Percentiles rank a stretch among this genome's conserved stretches.
Conservation (phyloP, 2,113 vertebrate genomes). For the Lanius ludovicianus region DNA sequence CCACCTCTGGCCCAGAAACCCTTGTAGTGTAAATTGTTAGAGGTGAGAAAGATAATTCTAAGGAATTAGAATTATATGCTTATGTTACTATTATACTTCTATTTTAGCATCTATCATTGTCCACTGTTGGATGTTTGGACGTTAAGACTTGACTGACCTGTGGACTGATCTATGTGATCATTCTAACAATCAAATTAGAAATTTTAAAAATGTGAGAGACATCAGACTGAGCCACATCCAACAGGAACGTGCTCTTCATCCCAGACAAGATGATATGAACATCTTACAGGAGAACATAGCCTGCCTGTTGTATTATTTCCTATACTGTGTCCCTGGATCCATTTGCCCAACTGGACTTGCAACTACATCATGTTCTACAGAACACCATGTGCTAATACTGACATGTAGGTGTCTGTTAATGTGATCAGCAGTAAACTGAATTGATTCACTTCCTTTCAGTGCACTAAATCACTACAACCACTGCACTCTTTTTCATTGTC, state of each 20-base stretch:
- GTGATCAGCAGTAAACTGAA: neutral
- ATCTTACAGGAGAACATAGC: neutral
- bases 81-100: neutral
- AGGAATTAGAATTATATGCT: neutral
- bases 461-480: neutral
- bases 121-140: neutral
- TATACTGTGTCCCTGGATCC: neutral
- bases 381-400: neutral
- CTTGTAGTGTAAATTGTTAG: neutral
- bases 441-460: neutral
- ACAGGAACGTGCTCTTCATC: neutral
- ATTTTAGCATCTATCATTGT: neutral
- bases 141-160: neutral
- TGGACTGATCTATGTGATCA: neutral
- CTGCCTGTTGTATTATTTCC: neutral
- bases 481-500: neutral
- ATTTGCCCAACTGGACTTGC: neutral
- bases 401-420: neutral
- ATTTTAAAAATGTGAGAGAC: neutral
- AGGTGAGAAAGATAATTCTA: neutral
- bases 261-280: neutral
- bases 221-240: neutral
- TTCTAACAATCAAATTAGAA: neutral
- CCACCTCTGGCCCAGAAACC: neutral
- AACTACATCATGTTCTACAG: fast-evolving